Conservation (phyloP, 2,113 vertebrate genomes). For the Perognathus longimembris region DNA sequence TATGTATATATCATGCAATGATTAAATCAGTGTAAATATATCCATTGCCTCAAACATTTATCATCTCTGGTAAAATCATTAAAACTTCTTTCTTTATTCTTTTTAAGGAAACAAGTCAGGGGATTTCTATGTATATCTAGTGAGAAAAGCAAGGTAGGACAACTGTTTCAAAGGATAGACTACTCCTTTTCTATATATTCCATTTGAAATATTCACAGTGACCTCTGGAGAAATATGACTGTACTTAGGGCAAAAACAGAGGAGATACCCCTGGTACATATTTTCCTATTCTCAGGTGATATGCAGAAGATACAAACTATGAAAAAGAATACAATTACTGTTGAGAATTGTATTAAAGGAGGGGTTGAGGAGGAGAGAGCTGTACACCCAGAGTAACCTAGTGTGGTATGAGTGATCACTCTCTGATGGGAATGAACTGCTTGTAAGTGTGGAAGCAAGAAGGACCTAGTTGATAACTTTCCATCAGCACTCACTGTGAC, state of each 20-base stretch:
- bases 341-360: background rate
- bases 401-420: background rate
- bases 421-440: background rate
- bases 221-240: background rate
- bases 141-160: background rate
- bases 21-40: background rate
- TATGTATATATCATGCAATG: background rate
- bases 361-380: background rate
- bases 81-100: background rate
- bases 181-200: background rate
- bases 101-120: conserved; percentile 5
- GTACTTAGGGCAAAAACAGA: background rate
- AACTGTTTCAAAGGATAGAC: background rate
- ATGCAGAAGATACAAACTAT: background rate
- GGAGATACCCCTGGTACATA: background rate
- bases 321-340: background rate
- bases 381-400: background rate
- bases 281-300: background rate
- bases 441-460: too few relatives aligned
- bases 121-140: background rate
- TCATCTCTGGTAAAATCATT: background rate
- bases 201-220: background rate
- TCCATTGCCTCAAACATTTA: background rate
- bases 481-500: background rate
- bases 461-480: background rate